Evolutionary conservation across 2,888 invertebrate species (phyloP), one percentile per base, ranked within the genome.

Genomic region (Ceramica pisi): DNA sequence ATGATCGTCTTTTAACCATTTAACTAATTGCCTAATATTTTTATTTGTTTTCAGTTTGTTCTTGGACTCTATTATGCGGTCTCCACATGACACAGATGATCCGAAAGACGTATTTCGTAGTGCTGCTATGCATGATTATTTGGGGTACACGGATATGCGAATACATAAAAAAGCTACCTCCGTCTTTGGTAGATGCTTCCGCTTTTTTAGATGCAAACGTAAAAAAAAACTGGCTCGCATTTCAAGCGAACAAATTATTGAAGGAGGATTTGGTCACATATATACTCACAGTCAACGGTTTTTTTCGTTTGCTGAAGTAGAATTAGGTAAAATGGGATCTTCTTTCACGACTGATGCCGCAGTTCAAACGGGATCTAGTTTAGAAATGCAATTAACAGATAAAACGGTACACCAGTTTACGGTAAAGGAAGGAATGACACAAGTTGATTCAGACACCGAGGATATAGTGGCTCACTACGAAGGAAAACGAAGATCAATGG

Each of bases 21-120:
- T 23, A 46, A 16, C 19, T 31, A 41, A 50, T 6, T 9, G 9
- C 16, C 44, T 74, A 10, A 50, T 35, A 46, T 75, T 65, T 56
- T 12, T 19, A 44, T 74, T 75, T 50, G 26, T 62, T 92, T 90
- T 35, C 90, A 96, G 95, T 71, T 89, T 96, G 67, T 89, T 91
- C 74, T 87, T 95, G 81, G 91, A 94, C 23, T 78, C 90, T 16
- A 86, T 95, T 21, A 96, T 96, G 95, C 90, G 92, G 35, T 92
- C 94, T 48, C 95, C 95, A n/a, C 86, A 88, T 50, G 93, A 94
- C 14, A 74, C 69, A 1, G 89, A 89, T 2, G 78, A 83, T 44
- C 67, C 67, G 21, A 91, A 87, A 80, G 78, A 85, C 35, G 75
- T 78, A 16, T 89, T 88, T 67, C 87, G 85, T 2, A 82, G 71